Evolutionary conservation across 2,113 vertebrate genomes (phyloP).

Genomic region (Gavialis gangeticus): DNA sequence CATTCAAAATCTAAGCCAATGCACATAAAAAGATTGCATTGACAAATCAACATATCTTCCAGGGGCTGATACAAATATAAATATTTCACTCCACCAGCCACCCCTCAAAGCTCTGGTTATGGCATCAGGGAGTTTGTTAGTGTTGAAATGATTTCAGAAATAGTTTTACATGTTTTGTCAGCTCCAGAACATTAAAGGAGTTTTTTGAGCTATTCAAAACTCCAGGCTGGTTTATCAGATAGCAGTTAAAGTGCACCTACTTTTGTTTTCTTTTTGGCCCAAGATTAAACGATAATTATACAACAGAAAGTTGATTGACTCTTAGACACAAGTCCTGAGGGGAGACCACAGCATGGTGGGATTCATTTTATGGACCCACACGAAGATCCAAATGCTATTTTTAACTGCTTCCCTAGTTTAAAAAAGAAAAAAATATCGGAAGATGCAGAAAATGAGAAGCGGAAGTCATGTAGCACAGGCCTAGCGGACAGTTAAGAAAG

Average conservation of each 20-base stretch:
- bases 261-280: neutral
- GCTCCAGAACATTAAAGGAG: neutral
- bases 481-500: slow-evolving; percentile 42
- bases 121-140: neutral
- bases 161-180: neutral
- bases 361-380: slow-evolving; percentile 7
- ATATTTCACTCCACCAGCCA: neutral
- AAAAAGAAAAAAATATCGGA: slow-evolving; percentile 50
- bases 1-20: neutral
- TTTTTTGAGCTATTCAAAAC: neutral
- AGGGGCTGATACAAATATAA: neutral
- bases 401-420: slow-evolving; percentile 10
- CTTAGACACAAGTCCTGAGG: neutral
- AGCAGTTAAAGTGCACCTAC: neutral
- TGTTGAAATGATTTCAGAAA: neutral
- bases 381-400: slow-evolving; percentile 32
- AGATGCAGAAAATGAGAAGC: slow-evolving; percentile 58
- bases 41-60: neutral
- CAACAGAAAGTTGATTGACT: slow-evolving; percentile 17
- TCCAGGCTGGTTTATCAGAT: neutral
- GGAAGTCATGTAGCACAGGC: slow-evolving; percentile 63
- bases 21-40: neutral
- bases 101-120: neutral
- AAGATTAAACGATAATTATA: neutral
- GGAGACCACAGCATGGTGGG: neutral